Evolutionary conservation across 2,113 vertebrate species (phyloP).

Genomic region (Poicephalus meyeri): DNA sequence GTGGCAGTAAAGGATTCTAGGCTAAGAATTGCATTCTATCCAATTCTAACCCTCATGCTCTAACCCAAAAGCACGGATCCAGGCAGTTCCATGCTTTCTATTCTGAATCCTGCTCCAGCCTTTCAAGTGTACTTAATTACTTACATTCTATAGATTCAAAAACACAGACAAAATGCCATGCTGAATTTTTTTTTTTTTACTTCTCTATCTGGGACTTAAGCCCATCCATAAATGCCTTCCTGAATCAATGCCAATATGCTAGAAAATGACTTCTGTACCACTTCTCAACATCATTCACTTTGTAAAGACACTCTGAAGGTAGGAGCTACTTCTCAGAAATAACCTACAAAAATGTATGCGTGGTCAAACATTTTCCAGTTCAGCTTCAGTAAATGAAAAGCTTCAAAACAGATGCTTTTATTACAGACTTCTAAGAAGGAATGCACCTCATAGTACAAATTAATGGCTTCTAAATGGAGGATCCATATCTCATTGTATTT

Average conservation of each 20-base stretch:
- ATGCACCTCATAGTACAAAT: slow-evolving; percentile 21
- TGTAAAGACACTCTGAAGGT: not conserved
- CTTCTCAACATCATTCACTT: not conserved
- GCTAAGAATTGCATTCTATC: not conserved
- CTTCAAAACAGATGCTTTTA: slow-evolving; percentile 10
- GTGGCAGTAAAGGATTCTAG: not conserved
- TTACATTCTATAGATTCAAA: not conserved
- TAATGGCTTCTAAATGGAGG: slow-evolving; percentile 48
- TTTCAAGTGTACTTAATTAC: not conserved
- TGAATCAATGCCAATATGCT: not conserved
- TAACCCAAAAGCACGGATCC: not conserved
- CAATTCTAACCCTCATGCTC: not conserved
- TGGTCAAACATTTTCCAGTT: not conserved
- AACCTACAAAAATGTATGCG: not conserved
- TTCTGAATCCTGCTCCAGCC: not conserved
- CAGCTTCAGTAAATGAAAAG: slow-evolving; percentile 6
- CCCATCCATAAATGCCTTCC: not conserved
- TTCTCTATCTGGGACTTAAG: not conserved
- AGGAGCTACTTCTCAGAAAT: not conserved
- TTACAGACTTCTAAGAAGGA: slow-evolving; percentile 1
- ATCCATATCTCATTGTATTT: slow-evolving; percentile 59
- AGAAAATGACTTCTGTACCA: not conserved
- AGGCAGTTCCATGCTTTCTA: not conserved
- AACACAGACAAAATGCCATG: not conserved
- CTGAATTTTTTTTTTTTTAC: not conserved